Evolutionary conservation across 2,797 vertebrate genomes (phyloP).

Genomic region (Lepus oiostolus): DNA sequence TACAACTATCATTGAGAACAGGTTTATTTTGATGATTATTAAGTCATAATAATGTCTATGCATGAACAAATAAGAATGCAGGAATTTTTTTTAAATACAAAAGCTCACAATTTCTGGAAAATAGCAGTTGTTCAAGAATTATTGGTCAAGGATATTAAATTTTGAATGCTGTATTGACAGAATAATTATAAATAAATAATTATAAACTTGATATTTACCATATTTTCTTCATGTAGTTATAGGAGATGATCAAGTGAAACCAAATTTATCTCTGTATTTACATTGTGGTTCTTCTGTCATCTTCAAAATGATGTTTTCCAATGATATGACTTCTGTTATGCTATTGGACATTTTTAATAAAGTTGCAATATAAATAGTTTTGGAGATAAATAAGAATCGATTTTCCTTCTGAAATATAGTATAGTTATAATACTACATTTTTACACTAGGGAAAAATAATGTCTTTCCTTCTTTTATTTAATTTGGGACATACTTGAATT

Average conservation of each 20-base stretch:
- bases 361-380: not conserved
- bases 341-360: not conserved
- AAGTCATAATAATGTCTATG: not conserved
- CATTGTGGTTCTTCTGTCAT: not conserved
- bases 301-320: not conserved
- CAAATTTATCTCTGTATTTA: conserved; percentile 27
- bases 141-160: not conserved
- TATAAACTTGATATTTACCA: not conserved
- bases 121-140: not conserved
- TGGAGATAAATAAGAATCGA: conserved; percentile 6
- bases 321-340: not conserved
- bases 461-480: not conserved
- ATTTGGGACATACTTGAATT: conserved; percentile 16
- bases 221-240: conserved; percentile 1
- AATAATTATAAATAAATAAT: not conserved
- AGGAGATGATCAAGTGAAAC: not conserved
- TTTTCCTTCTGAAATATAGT: conserved; percentile 50
- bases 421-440: not conserved
- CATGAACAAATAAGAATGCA: not conserved
- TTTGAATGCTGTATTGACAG: not conserved
- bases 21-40: not conserved
- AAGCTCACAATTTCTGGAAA: not conserved
- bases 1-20: not conserved
- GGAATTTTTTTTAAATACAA: not conserved
- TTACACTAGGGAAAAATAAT: not conserved